Percentiles rank a stretch among this genome's conserved stretches.
These are phyloP conservation scores for Acipenser oxyrinchus DNA, from an alignment of 2,797 vertebrate genomes.

Conservation along the genomic window DNA sequence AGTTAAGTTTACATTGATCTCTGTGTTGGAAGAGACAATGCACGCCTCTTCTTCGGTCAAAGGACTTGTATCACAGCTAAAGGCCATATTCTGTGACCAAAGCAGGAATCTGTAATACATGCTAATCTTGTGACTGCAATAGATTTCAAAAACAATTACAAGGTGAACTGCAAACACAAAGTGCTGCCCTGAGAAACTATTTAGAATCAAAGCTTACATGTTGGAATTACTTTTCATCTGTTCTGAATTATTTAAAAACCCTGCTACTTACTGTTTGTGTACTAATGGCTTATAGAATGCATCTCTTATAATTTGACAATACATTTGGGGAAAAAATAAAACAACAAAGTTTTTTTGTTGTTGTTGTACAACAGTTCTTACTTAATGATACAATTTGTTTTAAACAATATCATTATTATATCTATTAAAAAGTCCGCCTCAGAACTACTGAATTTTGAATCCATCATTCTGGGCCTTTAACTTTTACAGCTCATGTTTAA, in stretches of 20 bases:
- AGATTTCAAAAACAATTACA: conserved; percentile 62
- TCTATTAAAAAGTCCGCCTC: too few relatives aligned
- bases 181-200: conserved; percentile 58
- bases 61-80: conserved; percentile 52
- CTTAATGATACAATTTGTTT: too few relatives aligned
- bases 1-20: conserved; percentile 12
- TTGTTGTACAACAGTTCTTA: too few relatives aligned
- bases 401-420: too few relatives aligned
- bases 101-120: conserved; percentile 53
- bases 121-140: conserved; percentile 64
- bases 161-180: conserved; percentile 64
- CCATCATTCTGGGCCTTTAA: too few relatives aligned
- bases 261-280: conserved; percentile 65
- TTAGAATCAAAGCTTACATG: conserved; percentile 55
- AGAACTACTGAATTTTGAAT: too few relatives aligned
- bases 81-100: conserved; percentile 52
- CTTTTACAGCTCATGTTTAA: too few relatives aligned
- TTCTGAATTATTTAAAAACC: conserved; percentile 62
- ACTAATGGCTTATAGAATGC: conserved; percentile 67
- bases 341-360: conserved; percentile 38
- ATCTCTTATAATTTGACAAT: conserved; percentile 58
- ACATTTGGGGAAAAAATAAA: conserved; percentile 50
- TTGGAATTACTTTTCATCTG: conserved; percentile 74
- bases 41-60: conserved; percentile 40
- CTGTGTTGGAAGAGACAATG: conserved; percentile 34